These are phyloP conservation scores for Acrossocheilus fasciatus DNA, from an alignment of 2,797 vertebrate genomes.

Conservation along the genomic window DNA sequence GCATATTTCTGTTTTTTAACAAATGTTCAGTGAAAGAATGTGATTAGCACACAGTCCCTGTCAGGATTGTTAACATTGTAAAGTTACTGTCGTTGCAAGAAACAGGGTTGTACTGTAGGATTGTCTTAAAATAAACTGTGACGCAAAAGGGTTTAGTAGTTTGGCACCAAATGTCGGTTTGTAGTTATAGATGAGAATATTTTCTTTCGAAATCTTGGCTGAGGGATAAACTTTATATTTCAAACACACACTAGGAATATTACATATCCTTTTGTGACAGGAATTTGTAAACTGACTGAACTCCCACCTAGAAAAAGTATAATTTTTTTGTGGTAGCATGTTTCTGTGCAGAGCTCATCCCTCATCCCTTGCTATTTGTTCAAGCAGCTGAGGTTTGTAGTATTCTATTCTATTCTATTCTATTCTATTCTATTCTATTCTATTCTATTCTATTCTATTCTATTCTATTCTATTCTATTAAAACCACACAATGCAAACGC, in stretches of 20 bases:
- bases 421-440: background rate
- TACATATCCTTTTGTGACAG: background rate
- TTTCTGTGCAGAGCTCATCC: background rate
- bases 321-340: background rate
- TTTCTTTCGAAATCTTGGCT: background rate
- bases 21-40: background rate
- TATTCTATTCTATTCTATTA: background rate
- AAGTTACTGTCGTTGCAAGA: background rate
- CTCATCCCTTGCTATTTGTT: background rate
- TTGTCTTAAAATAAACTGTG: background rate
- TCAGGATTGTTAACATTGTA: background rate
- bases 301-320: background rate
- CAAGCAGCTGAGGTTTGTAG: background rate
- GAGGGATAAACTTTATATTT: background rate
- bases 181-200: background rate
- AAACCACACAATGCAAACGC: background rate
- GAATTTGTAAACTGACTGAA: slow-evolving; percentile 29
- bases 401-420: background rate
- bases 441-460: too few species aligned
- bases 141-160: background rate
- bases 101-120: background rate
- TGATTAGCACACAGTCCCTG: background rate
- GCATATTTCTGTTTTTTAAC: background rate
- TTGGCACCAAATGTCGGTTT: background rate
- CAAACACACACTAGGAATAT: background rate